Base-by-base conservation (phyloP, 2,113 vertebrate genomes). In the Brachypteracias leptosomus region DNA sequence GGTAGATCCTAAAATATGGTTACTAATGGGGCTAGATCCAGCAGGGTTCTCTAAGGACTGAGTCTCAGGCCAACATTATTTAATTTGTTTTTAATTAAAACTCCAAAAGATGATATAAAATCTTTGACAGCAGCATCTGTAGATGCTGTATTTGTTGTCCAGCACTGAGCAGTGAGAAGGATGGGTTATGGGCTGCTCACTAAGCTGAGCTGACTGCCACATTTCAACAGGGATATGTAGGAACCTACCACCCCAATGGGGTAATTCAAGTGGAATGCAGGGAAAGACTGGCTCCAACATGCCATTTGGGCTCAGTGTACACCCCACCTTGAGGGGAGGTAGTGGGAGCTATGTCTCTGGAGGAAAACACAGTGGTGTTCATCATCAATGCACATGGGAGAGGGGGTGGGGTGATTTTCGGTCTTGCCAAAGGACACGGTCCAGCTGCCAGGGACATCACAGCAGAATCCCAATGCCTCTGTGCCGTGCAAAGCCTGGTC, bases 271-370 rank as follows among this genome's bases (percentile, higher is more conserved):
- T 25, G 14, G 15, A n/a, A 59, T 46, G 11, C 36, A 59, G 17
- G 25, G n/a, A 54, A 73, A 77, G 18, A 3, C 5, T 66, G 22
- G 25, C 14, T 86, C 25, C 38, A 11, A 18, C 0, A 0, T 24
- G 18, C 17, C 5, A 7, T 18, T 17, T 0, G 0, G 40, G 6
- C 46, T 84, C 49, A 38, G 24, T 6, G 21, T 77, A 40, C 12
- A 25, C 4, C 9, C 18, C 31, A 58, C 8, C 24, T 44, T 21
- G 61, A 51, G 35, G 35, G 14, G 10, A 80, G 6, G 9, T 7
- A 31, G n/a, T 6, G 11, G 36, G 24, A 87, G 3, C 13, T 0
- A 0, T 14, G 35, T 21, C 17, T 91, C 49, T 38, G 36, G 7
- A 51, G 22, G 33, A 78, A 73, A 67, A 66, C 35, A 68, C 6